Base-by-base conservation (phyloP, 2,888 invertebrate genomes). In the Sinhomidia bicolor region DNA sequence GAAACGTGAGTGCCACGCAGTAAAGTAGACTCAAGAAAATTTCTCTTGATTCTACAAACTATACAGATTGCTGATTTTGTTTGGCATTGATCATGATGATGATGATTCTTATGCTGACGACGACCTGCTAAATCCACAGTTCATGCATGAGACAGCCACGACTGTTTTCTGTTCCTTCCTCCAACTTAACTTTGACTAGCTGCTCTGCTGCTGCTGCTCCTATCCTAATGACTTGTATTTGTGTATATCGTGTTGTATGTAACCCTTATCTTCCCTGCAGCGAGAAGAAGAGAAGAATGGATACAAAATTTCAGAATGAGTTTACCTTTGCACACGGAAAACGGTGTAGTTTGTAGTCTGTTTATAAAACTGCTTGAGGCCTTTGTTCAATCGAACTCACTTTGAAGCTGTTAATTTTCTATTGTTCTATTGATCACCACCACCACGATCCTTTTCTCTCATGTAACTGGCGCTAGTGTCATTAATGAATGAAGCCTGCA, bases 81-180 rank as follows among this genome's bases (percentile, higher is more conserved):
- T 47, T 47, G 47, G 10, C 12, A 9, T 47, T 36, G n/a, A 68
- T 36, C n/a, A 29, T 36, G 14, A 36, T 29, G 62, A 10, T 62
- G 36, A 68, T 36, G 36, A n/a, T n/a, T n/a, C n/a, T n/a, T n/a
- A n/a, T n/a, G n/a, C n/a, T n/a, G n/a, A n/a, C n/a, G n/a, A n/a
- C n/a, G 71, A 44, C 71, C 44, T 71, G 41, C 10, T 71, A 44
- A 71, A 68, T 74, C 14, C 23, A 74, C 74, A 74, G 10, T 12
- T 74, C 74, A 44, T 47, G 74, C 74, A 51, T 47, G 47, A 74
- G 44, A 74, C 47, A 47, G 26, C 7, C 74, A 44, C 26, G 17
- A 29, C n/a, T n/a, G n/a, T n/a, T n/a, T 36, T 36, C 10, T 1
- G n/a, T 10, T 9, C 65, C 1, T 57, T n/a, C 60, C 26, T 60